Evolutionary conservation across 2,888 invertebrate genomes (phyloP).

Genomic region (Drosophila mimetica): DNA sequence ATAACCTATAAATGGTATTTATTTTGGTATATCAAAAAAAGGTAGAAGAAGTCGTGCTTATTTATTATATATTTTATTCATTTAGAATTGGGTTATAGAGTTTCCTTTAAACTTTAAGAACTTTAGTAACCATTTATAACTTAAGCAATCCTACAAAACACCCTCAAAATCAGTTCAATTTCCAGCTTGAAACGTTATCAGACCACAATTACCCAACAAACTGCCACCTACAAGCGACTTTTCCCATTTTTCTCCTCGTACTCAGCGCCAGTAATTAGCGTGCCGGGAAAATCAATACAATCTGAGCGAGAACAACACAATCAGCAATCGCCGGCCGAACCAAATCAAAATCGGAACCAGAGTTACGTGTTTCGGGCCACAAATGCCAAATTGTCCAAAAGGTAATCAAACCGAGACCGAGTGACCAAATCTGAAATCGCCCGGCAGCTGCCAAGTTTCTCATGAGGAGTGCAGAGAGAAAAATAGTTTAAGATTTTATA

Average conservation of each 20-base stretch:
- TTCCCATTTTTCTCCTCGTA: conserved; percentile 3
- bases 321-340: conserved; percentile 19
- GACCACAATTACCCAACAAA: conserved; percentile 49
- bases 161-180: conserved; percentile 14
- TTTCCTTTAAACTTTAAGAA: background rate
- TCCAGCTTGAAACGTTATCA: conserved; percentile 43
- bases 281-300: conserved; percentile 62
- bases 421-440: conserved; percentile 32
- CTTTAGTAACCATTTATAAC: background rate
- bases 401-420: conserved; percentile 56
- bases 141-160: background rate
- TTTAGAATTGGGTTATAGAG: too few species aligned
- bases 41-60: background rate
- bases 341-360: conserved; percentile 30
- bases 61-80: too few species aligned
- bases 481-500: background rate
- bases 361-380: conserved; percentile 42
- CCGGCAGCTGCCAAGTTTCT: conserved; percentile 68
- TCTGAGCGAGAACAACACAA: conserved; percentile 50
- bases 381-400: conserved; percentile 56
- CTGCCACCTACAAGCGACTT: conserved; percentile 19
- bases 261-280: conserved; percentile 59
- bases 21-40: background rate
- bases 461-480: conserved; percentile 47
- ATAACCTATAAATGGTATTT: conserved; percentile 2